phyloP scores from a whole-genome alignment of 92 coral and sea anemone species.

The Micromussa lordhowensis region DNA sequence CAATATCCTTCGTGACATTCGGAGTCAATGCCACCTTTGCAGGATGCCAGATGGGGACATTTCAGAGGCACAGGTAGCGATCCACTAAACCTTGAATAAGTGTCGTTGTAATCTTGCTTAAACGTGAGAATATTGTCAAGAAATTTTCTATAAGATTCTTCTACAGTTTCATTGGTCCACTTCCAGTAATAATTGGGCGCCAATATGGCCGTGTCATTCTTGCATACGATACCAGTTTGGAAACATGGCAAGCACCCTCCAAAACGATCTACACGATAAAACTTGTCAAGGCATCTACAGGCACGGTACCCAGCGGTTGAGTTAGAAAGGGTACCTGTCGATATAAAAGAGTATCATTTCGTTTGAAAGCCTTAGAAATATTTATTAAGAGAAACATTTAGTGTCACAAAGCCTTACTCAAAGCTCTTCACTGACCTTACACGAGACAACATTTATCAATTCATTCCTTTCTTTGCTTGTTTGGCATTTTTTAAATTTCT shows the following conservation, averaged over 20 bases:
- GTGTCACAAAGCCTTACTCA: no score
- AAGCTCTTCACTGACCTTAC: no score
- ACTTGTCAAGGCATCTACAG: slow-evolving; percentile 2
- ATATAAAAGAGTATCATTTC: background rate
- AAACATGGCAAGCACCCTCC: background rate
- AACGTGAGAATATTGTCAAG: slow-evolving; percentile 9
- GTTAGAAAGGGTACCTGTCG: slow-evolving; percentile 7
- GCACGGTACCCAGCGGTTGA: slow-evolving; percentile 37
- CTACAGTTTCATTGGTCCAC: slow-evolving; percentile 25
- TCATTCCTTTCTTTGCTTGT: no score
- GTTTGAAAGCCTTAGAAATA: background rate
- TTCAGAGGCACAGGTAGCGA: slow-evolving; percentile 37
- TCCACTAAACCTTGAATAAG: slow-evolving; percentile 23
- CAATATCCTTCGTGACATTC: slow-evolving; percentile 13
- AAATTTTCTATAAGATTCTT: slow-evolving; percentile 3
- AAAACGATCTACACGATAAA: slow-evolving; percentile 5
- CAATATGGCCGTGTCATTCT: slow-evolving; percentile 48
- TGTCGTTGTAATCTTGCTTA: background rate
- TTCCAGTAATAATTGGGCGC: slow-evolving; percentile 47
- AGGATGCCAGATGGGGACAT: slow-evolving; percentile 25
- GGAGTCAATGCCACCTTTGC: slow-evolving; percentile 23
- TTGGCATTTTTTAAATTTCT: no score
- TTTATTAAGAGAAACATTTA: no score
- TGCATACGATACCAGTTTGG: slow-evolving; percentile 15
- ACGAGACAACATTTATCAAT: no score